Conservation (phyloP, 2,888 invertebrate genomes). For the Mimachlamys varia region DNA sequence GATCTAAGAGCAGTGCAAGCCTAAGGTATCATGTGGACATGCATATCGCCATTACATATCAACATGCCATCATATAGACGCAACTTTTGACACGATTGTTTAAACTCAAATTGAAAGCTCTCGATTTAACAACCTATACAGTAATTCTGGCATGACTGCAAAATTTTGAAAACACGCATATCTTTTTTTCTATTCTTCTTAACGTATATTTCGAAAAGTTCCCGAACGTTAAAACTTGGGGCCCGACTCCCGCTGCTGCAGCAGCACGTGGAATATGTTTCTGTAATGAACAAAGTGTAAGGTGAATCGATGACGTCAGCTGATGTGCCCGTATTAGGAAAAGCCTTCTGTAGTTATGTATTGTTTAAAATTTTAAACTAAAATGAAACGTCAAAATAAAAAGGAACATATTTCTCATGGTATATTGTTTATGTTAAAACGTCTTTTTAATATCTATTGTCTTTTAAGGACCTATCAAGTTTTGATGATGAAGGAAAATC, state of each 20-base stretch:
- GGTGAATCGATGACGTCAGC: not conserved
- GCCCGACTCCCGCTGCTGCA: not conserved
- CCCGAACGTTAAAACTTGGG: not conserved
- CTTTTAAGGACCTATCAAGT: too few species aligned
- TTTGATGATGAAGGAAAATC: too few species aligned
- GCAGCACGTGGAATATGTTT: not conserved
- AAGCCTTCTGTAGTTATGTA: not conserved
- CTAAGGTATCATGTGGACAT: constrained; percentile 16
- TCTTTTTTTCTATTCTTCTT: too few species aligned
- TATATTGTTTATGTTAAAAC: too few species aligned
- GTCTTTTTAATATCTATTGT: too few species aligned
- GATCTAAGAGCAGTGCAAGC: not conserved
- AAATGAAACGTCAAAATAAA: too few species aligned
- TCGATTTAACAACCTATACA: not conserved
- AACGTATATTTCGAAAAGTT: not conserved
- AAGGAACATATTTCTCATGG: too few species aligned
- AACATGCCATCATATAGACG: not conserved
- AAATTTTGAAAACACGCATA: not conserved
- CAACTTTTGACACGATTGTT: constrained; percentile 27
- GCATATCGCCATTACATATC: not conserved
- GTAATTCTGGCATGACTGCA: not conserved
- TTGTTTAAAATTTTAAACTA: too few species aligned
- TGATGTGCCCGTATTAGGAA: not conserved
- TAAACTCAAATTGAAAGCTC: constrained; percentile 28
- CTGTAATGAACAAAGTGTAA: not conserved